Conservation (phyloP, 1,140 invertebrate species). For the Zaprionus camerounensis region DNA sequence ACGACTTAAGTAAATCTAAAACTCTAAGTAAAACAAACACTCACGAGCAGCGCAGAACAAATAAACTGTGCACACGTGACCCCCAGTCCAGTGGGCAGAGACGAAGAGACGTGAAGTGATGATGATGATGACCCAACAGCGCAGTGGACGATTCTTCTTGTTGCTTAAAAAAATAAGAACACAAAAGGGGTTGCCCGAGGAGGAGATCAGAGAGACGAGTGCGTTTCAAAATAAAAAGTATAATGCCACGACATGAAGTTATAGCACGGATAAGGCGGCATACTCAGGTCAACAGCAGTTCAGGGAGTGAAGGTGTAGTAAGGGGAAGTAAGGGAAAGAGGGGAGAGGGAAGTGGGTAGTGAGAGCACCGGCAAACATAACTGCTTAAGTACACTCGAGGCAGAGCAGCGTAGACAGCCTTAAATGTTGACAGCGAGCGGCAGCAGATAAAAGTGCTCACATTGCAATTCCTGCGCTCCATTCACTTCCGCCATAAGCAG, state of each 20-base stretch:
- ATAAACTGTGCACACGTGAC: slow-evolving; percentile 79
- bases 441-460: slow-evolving; percentile 66
- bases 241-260: slow-evolving; percentile 55
- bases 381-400: slow-evolving; percentile 58
- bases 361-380: slow-evolving; percentile 35
- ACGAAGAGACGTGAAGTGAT: background rate
- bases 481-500: slow-evolving; percentile 60
- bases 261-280: slow-evolving; percentile 36
- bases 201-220: slow-evolving; percentile 23
- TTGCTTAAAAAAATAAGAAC: background rate
- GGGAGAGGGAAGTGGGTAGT: background rate
- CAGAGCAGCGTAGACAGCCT: slow-evolving; percentile 50
- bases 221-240: slow-evolving; percentile 54
- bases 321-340: background rate
- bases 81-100: slow-evolving; percentile 43
- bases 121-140: slow-evolving; percentile 52
- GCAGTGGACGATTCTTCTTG: slow-evolving; percentile 24
- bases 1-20: slow-evolving; percentile 80
- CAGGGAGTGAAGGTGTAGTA: background rate
- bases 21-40: slow-evolving; percentile 82
- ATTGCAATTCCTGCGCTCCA: slow-evolving; percentile 61
- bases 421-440: slow-evolving; percentile 63
- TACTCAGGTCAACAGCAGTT: slow-evolving; percentile 13
- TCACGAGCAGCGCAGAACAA: slow-evolving; percentile 68
- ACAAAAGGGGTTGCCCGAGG: slow-evolving; percentile 14